Percentiles rank a stretch among this genome's conserved stretches.
Conservation (phyloP, 2,113 vertebrate species). For the Vireo altiloquus region DNA sequence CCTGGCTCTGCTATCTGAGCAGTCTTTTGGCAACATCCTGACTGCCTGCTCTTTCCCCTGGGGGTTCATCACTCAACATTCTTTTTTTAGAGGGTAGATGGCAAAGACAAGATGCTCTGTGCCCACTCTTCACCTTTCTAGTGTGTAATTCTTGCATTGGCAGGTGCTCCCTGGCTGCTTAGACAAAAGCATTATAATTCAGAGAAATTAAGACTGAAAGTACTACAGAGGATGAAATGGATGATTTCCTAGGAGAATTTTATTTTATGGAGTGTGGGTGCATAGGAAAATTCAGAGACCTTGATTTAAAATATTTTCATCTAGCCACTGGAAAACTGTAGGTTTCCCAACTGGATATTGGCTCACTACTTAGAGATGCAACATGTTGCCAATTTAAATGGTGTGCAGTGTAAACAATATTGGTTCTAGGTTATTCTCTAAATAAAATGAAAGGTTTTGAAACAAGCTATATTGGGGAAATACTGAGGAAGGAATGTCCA, state of each 20-base stretch:
- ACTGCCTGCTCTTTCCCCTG: not conserved
- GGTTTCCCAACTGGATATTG: not conserved
- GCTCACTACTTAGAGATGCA: not conserved
- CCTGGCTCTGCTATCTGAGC: accelerated
- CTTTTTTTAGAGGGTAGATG: not conserved
- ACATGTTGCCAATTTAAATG: not conserved
- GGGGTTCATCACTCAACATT: not conserved
- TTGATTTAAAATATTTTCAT: not conserved
- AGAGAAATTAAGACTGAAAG: not conserved
- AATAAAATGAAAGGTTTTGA: not conserved
- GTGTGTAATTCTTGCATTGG: not conserved
- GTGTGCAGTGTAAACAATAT: not conserved
- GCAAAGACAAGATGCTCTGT: not conserved
- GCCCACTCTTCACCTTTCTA: not conserved
- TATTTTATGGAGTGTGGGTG: not conserved
- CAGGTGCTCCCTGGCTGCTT: not conserved
- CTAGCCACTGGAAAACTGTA: not conserved
- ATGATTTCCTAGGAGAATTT: not conserved
- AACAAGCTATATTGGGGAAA: not conserved
- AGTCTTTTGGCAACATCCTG: not conserved
- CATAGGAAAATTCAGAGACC: not conserved
- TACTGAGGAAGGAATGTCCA: not conserved
- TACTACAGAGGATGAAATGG: not conserved
- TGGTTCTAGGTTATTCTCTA: not conserved
- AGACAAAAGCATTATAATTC: not conserved